Conservation (phyloP, 2,113 vertebrate species). For the Orycteropus afer region DNA sequence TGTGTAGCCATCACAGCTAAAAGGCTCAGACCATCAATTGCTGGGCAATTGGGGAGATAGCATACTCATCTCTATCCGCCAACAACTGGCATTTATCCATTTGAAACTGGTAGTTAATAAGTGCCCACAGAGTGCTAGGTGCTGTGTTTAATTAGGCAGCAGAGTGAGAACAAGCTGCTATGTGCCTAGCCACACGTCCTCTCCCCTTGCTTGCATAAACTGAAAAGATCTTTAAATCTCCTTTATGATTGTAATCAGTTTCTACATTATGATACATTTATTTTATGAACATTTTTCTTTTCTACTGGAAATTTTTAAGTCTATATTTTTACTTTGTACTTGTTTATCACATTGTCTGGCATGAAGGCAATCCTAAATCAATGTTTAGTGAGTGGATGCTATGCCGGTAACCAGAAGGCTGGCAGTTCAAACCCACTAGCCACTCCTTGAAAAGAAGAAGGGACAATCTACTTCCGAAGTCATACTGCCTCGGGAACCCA, state of each 20-base stretch:
- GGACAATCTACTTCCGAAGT: no score
- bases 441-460: no score
- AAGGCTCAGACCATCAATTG: not conserved
- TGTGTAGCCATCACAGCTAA: conserved; percentile 51
- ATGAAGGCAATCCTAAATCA: not conserved
- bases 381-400: not conserved
- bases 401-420: no score
- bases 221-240: not conserved
- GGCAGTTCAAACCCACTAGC: no score
- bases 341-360: not conserved
- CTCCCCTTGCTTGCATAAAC: not conserved
- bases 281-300: not conserved
- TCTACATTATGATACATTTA: not conserved
- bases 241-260: conserved; percentile 22
- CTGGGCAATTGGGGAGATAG: not conserved
- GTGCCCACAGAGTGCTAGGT: conserved; percentile 49
- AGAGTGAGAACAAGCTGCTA: conserved; percentile 23
- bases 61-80: not conserved
- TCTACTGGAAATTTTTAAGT: not conserved
- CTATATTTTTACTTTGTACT: not conserved
- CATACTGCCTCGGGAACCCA: no score
- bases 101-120: conserved; percentile 64
- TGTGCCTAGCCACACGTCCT: not conserved
- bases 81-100: conserved; percentile 49
- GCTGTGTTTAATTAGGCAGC: conserved; percentile 60